These are phyloP conservation scores for Carassius carassius DNA, from an alignment of 2,113 vertebrate species.

Conservation along the genomic window DNA sequence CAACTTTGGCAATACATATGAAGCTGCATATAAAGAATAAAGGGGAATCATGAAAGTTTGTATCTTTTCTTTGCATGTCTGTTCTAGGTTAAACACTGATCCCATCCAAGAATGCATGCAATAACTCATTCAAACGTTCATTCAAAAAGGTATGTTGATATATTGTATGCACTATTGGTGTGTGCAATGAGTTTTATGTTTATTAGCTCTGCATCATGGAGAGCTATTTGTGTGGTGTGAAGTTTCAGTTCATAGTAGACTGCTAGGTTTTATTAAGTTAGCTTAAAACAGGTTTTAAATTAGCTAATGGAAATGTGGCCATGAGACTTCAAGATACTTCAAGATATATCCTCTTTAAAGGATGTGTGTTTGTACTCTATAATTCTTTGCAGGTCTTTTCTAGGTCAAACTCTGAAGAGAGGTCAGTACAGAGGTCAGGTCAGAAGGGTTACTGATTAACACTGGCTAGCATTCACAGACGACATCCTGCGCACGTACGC, in stretches of 20 bases:
- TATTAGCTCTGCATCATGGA: background rate
- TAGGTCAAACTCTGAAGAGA: background rate
- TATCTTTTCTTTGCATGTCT: background rate
- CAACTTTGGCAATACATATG: background rate
- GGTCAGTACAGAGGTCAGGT: slow-evolving; percentile 4
- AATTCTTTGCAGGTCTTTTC: slow-evolving; percentile 6
- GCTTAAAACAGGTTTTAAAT: background rate
- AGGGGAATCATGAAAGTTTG: background rate
- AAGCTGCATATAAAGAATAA: background rate
- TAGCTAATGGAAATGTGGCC: background rate
- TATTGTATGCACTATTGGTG: background rate
- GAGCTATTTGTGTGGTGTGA: background rate
- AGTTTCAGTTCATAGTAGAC: background rate
- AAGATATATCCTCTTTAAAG: too few species aligned
- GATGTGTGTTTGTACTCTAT: background rate
- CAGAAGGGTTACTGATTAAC: slow-evolving; percentile 4
- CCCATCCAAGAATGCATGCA: background rate
- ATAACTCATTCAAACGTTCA: background rate
- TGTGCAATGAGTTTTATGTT: too few species aligned
- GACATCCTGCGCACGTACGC: background rate
- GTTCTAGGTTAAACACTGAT: background rate
- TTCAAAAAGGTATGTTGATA: background rate
- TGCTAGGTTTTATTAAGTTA: background rate
- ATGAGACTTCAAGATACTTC: too few species aligned
- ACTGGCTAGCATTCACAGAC: background rate